Conservation (phyloP, 2,888 invertebrate species). For the Lasioglossum villosulum region DNA sequence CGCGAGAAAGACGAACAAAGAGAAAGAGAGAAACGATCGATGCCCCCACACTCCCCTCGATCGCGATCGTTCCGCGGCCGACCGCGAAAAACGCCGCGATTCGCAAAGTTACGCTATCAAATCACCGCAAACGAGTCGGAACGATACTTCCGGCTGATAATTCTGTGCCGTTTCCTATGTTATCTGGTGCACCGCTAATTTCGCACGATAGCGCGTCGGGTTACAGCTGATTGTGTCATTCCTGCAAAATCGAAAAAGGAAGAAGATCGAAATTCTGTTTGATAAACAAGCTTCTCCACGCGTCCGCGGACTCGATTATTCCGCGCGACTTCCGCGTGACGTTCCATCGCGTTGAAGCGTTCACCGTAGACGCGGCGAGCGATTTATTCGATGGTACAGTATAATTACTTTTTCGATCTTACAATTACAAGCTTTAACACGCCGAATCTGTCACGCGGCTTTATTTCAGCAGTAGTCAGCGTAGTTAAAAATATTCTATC, state of each 20-base stretch:
- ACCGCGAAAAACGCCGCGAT: slow-evolving; percentile 22
- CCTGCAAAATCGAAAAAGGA: slow-evolving; percentile 19
- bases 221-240: slow-evolving; percentile 43
- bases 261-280: slow-evolving; percentile 7
- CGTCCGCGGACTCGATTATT: not conserved
- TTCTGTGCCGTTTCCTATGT: slow-evolving; percentile 57
- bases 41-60: not conserved
- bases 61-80: not conserved
- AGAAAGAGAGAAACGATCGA: not conserved
- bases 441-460: no score
- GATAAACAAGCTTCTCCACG: not conserved
- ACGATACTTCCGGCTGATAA: slow-evolving; percentile 68
- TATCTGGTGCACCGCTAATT: slow-evolving; percentile 55
- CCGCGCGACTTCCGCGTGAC: not conserved
- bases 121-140: slow-evolving; percentile 37
- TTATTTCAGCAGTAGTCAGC: no score
- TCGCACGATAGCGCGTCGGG: slow-evolving; percentile 25
- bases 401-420: not conserved
- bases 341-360: not conserved
- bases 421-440: no score
- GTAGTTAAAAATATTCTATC: no score
- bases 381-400: no score
- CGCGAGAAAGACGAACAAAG: not conserved
- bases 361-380: no score
- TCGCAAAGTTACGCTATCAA: slow-evolving; percentile 47